These are phyloP conservation scores for Phoxinus dragarum DNA, from an alignment of 2,797 vertebrate genomes.

Conservation along the genomic window DNA sequence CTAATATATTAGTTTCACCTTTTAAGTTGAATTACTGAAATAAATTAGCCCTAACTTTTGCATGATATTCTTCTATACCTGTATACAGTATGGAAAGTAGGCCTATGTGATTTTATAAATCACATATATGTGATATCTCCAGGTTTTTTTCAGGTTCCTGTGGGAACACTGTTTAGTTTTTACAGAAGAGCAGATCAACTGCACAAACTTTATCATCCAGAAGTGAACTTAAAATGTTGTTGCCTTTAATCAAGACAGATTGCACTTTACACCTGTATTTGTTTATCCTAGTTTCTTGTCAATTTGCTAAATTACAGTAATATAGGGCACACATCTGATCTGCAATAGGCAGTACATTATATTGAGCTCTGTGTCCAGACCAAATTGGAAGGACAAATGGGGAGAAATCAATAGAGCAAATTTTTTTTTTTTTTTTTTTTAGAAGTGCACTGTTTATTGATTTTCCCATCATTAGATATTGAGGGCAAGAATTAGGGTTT, in stretches of 20 bases:
- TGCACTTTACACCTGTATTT: not conserved
- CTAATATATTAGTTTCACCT: no score
- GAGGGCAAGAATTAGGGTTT: slow-evolving; percentile 35
- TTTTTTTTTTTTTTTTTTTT: slow-evolving; percentile 20
- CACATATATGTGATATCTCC: no score
- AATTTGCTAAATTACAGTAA: slow-evolving; percentile 42
- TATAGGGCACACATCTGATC: no score
- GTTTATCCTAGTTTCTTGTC: slow-evolving; percentile 7
- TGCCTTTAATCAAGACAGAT: not conserved
- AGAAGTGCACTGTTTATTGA: slow-evolving; percentile 53
- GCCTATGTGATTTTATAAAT: not conserved
- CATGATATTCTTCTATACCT: no score
- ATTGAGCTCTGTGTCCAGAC: slow-evolving; percentile 33
- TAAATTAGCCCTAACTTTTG: no score
- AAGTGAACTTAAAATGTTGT: not conserved
- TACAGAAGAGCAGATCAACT: not conserved
- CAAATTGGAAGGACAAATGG: slow-evolving; percentile 42
- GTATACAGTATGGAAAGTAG: not conserved
- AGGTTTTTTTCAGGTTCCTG: no score
- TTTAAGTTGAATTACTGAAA: no score
- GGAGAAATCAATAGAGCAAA: slow-evolving; percentile 57
- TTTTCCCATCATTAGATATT: slow-evolving; percentile 43
- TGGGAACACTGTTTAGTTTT: not conserved
- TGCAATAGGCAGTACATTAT: slow-evolving; percentile 26
- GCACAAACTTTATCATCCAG: not conserved